These are phyloP conservation scores for Eupithecia centaureata DNA, from an alignment of 2,888 invertebrate genomes.

Conservation along the genomic window DNA sequence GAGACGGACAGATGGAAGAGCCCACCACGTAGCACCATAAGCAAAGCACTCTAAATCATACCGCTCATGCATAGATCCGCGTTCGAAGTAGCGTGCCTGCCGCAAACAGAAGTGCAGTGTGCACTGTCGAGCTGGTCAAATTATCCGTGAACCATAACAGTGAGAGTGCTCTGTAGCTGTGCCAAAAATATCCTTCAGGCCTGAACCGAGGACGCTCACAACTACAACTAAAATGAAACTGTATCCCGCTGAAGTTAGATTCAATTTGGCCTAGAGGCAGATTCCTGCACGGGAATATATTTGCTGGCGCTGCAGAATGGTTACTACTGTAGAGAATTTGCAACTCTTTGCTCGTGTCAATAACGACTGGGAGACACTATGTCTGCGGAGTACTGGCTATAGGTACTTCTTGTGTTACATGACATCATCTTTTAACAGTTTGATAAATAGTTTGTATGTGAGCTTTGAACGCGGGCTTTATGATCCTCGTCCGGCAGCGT, in stretches of 20 bases:
- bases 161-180: slow-evolving; percentile 60
- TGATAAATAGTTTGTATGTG: slow-evolving; percentile 7
- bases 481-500: slow-evolving; percentile 72
- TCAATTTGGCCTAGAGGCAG: slow-evolving; percentile 3
- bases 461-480: slow-evolving; percentile 71
- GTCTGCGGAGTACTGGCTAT: slow-evolving; percentile 34
- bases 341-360: slow-evolving; percentile 12
- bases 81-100: slow-evolving; percentile 23
- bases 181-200: slow-evolving; percentile 74
- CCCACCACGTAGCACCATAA: not conserved
- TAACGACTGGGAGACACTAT: slow-evolving; percentile 12
- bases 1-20: not conserved
- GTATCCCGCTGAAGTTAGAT: slow-evolving; percentile 9
- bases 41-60: slow-evolving; percentile 12
- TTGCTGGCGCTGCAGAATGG: slow-evolving; percentile 2
- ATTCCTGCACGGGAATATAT: not conserved
- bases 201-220: not conserved
- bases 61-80: slow-evolving; percentile 28
- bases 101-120: slow-evolving; percentile 35
- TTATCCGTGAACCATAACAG: slow-evolving; percentile 62
- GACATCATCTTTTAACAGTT: slow-evolving; percentile 32
- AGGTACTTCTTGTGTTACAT: slow-evolving; percentile 21
- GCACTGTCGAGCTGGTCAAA: slow-evolving; percentile 36
- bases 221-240: slow-evolving; percentile 7
- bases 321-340: not conserved